A percentile compares a stretch with the other conserved stretches of the same genome.
Evolutionary conservation across 2,113 vertebrate species (phyloP).

Genomic region (Ctenodactylus gundi): DNA sequence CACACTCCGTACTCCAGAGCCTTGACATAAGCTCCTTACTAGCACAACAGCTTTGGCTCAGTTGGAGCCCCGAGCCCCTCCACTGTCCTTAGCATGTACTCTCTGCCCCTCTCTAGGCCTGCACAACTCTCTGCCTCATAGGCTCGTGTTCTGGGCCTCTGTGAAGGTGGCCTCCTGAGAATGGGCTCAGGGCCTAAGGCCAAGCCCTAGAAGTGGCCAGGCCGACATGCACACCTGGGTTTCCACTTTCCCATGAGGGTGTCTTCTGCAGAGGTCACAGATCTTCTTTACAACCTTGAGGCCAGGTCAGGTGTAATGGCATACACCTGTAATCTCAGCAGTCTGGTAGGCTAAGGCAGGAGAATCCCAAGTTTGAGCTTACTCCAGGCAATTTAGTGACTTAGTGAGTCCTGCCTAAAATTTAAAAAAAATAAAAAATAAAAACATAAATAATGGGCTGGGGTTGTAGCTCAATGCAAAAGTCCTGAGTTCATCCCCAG

Average conservation of each 20-base stretch:
- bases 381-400: no score
- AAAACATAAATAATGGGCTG: no score
- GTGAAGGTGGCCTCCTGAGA: background rate
- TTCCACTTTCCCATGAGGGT: background rate
- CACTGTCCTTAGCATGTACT: background rate
- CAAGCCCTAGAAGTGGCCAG: background rate
- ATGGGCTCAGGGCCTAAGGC: background rate
- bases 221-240: background rate
- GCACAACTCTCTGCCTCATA: background rate
- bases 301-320: background rate
- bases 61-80: background rate
- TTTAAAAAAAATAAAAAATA: no score
- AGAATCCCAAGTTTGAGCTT: background rate
- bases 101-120: background rate
- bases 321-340: background rate
- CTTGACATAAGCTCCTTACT: background rate
- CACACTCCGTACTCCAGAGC: background rate
- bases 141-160: background rate
- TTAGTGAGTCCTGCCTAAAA: no score
- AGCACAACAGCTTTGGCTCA: background rate
- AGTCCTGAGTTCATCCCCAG: no score
- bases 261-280: background rate
- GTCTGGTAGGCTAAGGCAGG: background rate
- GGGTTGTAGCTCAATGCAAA: no score
- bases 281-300: background rate